These are phyloP conservation scores for Staurois parvus DNA, from an alignment of 2,797 vertebrate species.

Conservation along the genomic window DNA sequence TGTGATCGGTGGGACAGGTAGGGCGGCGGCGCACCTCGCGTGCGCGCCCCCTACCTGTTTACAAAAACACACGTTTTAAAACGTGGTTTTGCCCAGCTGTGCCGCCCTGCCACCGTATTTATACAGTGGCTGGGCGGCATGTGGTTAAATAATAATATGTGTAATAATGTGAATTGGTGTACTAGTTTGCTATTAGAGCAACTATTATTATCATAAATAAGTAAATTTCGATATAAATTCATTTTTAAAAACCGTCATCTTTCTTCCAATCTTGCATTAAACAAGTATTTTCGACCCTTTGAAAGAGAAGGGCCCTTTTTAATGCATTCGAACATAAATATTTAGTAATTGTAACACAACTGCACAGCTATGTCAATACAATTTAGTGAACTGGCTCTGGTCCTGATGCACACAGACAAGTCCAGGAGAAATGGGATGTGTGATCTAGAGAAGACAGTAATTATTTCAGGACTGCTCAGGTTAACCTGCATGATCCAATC, in stretches of 20 bases:
- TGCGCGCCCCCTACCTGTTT: too few species aligned
- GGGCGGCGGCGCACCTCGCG: too few species aligned
- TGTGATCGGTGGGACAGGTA: too few species aligned
- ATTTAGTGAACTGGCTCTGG: constrained; percentile 13
- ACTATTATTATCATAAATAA: too few species aligned
- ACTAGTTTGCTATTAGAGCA: too few species aligned
- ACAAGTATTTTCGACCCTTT: neutral
- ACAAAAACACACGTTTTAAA: too few species aligned
- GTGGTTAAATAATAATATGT: too few species aligned
- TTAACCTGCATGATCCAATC: constrained; percentile 51
- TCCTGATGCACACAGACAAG: constrained; percentile 38
- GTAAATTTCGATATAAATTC: too few species aligned
- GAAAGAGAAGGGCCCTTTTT: neutral
- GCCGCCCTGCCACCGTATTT: too few species aligned
- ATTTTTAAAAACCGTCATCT: neutral
- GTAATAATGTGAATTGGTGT: too few species aligned
- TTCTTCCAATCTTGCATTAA: neutral
- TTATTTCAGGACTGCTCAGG: constrained; percentile 30
- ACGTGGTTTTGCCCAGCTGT: too few species aligned
- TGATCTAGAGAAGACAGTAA: constrained; percentile 34
- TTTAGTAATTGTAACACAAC: constrained; percentile 20
- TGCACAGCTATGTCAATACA: constrained; percentile 27
- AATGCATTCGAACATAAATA: constrained; percentile 10
- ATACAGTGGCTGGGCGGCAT: too few species aligned
- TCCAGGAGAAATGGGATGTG: constrained; percentile 5